Evolutionary conservation across 2,113 vertebrate genomes (phyloP).

Genomic region (Uria aalge): DNA sequence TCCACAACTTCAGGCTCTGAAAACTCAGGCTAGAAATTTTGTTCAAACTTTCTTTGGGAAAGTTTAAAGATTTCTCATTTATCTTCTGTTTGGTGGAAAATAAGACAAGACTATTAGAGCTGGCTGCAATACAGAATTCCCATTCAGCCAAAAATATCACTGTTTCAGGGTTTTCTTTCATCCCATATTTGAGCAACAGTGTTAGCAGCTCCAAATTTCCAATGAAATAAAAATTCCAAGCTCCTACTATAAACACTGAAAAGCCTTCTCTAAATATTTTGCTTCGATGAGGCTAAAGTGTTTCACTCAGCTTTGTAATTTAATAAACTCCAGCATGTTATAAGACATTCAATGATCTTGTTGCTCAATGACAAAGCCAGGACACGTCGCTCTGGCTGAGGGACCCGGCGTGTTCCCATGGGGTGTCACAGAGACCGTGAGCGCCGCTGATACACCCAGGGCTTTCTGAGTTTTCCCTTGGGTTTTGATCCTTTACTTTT

Average conservation of each 20-base stretch:
- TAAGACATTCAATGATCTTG: accelerated
- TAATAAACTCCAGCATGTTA: neutral
- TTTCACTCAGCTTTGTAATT: neutral
- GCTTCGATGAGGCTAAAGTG: neutral
- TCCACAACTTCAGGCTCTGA: neutral
- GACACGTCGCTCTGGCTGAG: neutral
- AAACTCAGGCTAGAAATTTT: neutral
- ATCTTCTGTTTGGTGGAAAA: conserved; percentile 37
- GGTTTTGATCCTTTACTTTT: neutral
- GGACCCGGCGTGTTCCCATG: neutral
- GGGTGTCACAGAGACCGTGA: neutral
- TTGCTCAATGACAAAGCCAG: neutral
- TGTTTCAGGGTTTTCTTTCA: conserved; percentile 38
- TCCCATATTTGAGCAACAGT: conserved; percentile 48
- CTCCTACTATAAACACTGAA: conserved; percentile 49
- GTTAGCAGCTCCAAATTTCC: conserved; percentile 53
- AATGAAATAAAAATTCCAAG: conserved; percentile 57
- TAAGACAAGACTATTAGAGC: conserved; percentile 49
- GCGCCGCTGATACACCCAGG: neutral
- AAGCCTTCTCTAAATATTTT: conserved; percentile 63
- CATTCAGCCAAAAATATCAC: conserved; percentile 46
- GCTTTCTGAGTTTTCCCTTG: neutral
- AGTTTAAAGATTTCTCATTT: conserved; percentile 29
- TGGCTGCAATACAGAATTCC: conserved; percentile 33
- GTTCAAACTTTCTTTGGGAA: neutral